A percentile compares a stretch with the other conserved stretches of the same genome.
Evolutionary conservation across 2,113 vertebrate species (phyloP).

Genomic region (Neotoma lepida): DNA sequence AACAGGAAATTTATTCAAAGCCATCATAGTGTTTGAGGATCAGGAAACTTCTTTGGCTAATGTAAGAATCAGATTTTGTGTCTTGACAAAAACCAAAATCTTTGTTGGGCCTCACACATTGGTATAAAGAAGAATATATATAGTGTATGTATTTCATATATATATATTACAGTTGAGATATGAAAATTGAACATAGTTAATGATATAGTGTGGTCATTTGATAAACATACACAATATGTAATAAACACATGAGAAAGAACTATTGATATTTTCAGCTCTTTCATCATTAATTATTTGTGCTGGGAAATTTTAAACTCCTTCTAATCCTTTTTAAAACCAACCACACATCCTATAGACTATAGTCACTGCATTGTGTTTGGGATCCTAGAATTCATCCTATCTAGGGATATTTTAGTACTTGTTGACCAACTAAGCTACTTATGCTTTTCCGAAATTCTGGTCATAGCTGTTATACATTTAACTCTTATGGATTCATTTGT

Average conservation of each 20-base stretch:
- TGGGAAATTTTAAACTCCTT: not conserved
- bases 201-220: not conserved
- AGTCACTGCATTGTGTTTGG: not conserved
- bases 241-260: not conserved
- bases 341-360: not conserved
- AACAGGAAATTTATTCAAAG: not conserved
- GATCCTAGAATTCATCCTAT: not conserved
- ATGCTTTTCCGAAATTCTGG: not conserved
- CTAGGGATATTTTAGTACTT: not conserved
- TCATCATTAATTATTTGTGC: not conserved
- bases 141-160: no score
- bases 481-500: not conserved
- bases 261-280: not conserved
- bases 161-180: not conserved
- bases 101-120: not conserved
- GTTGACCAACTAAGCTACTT: not conserved
- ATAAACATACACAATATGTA: not conserved
- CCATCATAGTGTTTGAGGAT: not conserved
- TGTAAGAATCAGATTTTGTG: not conserved
- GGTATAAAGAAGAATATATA: not conserved
- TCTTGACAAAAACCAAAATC: not conserved
- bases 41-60: not conserved
- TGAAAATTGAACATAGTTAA: not conserved
- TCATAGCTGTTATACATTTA: not conserved
- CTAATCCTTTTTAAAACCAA: not conserved